These are phyloP conservation scores for Neotragus moschatus DNA, from an alignment of 2,113 vertebrate species.

Conservation along the genomic window DNA sequence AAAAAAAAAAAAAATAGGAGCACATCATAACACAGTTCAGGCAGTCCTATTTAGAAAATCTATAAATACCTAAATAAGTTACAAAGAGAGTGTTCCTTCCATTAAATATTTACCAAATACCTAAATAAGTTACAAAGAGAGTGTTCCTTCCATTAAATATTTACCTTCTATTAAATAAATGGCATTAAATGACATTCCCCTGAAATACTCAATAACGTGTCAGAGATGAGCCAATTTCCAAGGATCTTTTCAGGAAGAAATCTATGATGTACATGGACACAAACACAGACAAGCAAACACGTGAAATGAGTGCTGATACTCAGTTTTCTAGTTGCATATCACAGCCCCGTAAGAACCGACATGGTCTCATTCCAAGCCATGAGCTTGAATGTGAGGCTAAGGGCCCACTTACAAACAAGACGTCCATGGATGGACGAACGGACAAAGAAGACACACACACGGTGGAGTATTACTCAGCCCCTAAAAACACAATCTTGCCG, in stretches of 20 bases:
- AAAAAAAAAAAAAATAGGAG: background rate
- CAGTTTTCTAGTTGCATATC: background rate
- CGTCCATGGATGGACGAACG: background rate
- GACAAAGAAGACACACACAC: background rate
- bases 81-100: background rate
- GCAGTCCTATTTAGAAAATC: background rate
- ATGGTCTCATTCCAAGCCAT: background rate
- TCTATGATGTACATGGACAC: background rate
- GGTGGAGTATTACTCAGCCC: background rate
- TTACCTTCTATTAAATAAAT: background rate
- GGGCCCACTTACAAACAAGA: background rate
- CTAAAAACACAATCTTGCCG: background rate
- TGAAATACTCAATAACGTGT: background rate
- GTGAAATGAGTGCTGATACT: background rate
- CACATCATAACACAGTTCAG: background rate
- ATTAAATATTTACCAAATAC: background rate
- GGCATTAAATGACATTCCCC: background rate
- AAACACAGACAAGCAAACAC: background rate
- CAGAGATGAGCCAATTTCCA: background rate
- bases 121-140: background rate
- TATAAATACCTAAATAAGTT: background rate
- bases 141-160: background rate
- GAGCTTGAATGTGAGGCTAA: background rate
- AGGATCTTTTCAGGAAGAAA: background rate
- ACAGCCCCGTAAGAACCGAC: background rate